Evolutionary conservation across 2,888 invertebrate genomes (phyloP), one percentile per base, ranked within the genome.

Genomic region (Synergus laeviventris): DNA sequence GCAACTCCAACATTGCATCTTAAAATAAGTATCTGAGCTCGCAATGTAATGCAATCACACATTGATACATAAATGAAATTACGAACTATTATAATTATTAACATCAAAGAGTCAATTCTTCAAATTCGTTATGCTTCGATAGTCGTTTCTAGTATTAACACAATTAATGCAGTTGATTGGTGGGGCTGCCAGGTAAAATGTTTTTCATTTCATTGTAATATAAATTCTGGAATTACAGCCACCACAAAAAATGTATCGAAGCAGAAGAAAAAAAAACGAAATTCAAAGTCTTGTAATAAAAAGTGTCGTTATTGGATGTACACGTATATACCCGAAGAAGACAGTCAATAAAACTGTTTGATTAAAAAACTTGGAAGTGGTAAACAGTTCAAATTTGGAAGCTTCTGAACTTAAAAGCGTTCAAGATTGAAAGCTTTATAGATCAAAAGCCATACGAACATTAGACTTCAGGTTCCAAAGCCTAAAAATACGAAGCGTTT

Each of bases 131-230:
- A 70, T 49, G 31, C 49, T 70, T 70, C 31, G 21, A 64, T 64
- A 42, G 21, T 12, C 11, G 76, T 81, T 75, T 70, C 78, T 76
- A 79, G 64, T 62, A 14, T 73, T 75, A 77, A 77, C 74, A 75
- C 31, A 60, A 78, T 38, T 74, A 74, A 56, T 21, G 11, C 21
- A 56, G 56, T 11, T 54, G 21, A 21, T 21, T 56, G 21, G 3
- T 12, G 21, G 2, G n/a, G n/a, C 49, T 56, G 18, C 11, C 21
- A 56, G 2, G 11, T 9, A 18, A 56, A 56, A 21, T 56, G 2
- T 54, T 54, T 56, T 12, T n/a, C n/a, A n/a, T 49, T 49, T n/a
- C n/a, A 49, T n/a, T n/a, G n/a, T n/a, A n/a, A 49, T n/a, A 49
- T 49, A 45, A 45, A n/a, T 49, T 49, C 5, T n/a, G n/a, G n/a